These are phyloP conservation scores for Myripristis jacobus DNA, from an alignment of 2,797 vertebrate genomes.

Conservation along the genomic window DNA sequence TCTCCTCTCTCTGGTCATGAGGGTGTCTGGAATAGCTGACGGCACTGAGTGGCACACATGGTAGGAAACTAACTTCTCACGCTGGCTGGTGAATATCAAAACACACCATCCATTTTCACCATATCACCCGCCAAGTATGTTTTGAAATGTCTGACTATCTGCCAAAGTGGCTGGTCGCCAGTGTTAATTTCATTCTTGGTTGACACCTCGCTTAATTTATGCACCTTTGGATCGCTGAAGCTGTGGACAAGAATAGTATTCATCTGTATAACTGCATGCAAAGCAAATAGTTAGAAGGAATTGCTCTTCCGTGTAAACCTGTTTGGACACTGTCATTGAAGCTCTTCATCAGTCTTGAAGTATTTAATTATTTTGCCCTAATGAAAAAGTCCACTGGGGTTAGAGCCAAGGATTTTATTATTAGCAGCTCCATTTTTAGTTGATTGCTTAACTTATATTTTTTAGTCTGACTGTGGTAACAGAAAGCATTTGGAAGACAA, in stretches of 20 bases:
- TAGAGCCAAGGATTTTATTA: no score
- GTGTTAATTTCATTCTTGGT: slow-evolving; percentile 24
- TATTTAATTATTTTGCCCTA: no score
- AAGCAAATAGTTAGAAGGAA: neutral
- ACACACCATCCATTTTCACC: slow-evolving; percentile 14
- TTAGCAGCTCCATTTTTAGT: no score
- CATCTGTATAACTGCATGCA: slow-evolving; percentile 14
- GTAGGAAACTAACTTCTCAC: no score
- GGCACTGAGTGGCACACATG: no score
- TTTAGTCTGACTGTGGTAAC: no score
- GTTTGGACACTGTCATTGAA: slow-evolving; percentile 6
- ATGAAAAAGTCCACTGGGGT: no score
- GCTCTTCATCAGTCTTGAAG: no score
- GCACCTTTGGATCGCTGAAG: neutral
- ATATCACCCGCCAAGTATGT: slow-evolving; percentile 19
- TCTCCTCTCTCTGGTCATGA: no score
- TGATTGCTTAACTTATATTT: no score
- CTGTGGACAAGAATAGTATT: slow-evolving; percentile 7
- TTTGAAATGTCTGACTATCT: slow-evolving; percentile 10
- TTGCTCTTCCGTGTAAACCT: neutral
- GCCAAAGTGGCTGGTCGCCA: slow-evolving; percentile 32
- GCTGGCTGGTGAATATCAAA: slow-evolving; percentile 9
- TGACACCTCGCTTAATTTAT: neutral
- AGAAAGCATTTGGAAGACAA: no score
- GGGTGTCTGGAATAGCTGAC: no score